These are phyloP conservation scores for Mesochorus sp. DNA, from an alignment of 2,888 invertebrate species.

Conservation along the genomic window DNA sequence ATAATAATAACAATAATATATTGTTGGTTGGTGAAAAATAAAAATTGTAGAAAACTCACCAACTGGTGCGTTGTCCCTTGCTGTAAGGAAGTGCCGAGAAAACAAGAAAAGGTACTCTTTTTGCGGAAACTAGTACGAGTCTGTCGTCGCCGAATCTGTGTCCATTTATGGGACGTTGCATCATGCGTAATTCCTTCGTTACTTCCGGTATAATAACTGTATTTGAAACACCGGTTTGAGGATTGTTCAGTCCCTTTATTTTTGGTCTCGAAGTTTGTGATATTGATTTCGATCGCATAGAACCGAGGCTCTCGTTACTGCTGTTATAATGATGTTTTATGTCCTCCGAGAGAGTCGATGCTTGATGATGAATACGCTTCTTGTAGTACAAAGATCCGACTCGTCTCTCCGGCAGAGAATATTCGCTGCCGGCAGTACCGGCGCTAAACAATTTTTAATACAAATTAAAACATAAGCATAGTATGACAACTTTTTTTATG, in stretches of 20 bases:
- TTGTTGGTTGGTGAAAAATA: not conserved
- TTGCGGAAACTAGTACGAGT: conserved; percentile 90
- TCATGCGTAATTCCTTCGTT: conserved; percentile 81
- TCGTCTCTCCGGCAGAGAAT: conserved; percentile 82
- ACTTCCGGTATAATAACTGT: conserved; percentile 79
- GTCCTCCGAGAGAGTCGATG: conserved; percentile 82
- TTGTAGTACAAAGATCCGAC: conserved; percentile 81
- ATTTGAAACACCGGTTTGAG: conserved; percentile 83
- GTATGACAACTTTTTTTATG: not conserved
- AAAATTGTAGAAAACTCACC: conserved; percentile 82
- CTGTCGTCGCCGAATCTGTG: conserved; percentile 91
- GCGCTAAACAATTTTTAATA: conserved; percentile 76
- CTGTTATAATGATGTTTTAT: conserved; percentile 87
- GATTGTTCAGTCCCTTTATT: conserved; percentile 83
- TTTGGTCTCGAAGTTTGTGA: conserved; percentile 84
- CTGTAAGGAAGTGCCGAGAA: conserved; percentile 94
- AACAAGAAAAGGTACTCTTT: conserved; percentile 91
- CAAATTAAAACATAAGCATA: conserved; percentile 12
- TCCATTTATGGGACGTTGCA: conserved; percentile 84
- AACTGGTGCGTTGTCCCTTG: conserved; percentile 85
- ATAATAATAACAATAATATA: too few relatives aligned
- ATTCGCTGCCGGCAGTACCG: conserved; percentile 84
- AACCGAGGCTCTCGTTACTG: conserved; percentile 91
- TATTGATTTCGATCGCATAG: conserved; percentile 84
- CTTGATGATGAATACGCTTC: conserved; percentile 81